Evolutionary conservation across 2,113 vertebrate species (phyloP).

Genomic region (Aegotheles bennettii): DNA sequence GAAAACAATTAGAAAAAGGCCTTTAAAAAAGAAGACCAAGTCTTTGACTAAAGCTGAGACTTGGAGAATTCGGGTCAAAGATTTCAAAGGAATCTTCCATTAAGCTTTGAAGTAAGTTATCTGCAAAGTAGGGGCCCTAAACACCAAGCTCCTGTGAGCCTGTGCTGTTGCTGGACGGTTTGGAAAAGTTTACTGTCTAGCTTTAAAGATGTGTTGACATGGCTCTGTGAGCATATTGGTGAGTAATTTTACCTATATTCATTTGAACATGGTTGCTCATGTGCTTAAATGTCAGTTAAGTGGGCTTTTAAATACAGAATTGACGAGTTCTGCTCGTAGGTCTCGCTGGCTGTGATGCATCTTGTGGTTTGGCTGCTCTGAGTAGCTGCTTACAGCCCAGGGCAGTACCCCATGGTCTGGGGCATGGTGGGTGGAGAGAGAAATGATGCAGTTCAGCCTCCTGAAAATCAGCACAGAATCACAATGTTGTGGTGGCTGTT

Average conservation of each 20-base stretch:
- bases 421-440: not conserved
- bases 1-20: not conserved
- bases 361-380: not conserved
- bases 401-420: not conserved
- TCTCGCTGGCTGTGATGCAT: not conserved
- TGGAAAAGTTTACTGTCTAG: not conserved
- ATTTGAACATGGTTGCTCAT: not conserved
- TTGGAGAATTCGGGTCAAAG: not conserved
- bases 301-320: not conserved
- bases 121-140: not conserved
- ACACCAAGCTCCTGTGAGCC: not conserved
- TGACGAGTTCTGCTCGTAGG: not conserved
- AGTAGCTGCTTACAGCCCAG: rapidly evolving
- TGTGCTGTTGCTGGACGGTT: not conserved
- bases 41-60: not conserved
- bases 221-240: not conserved
- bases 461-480: not conserved
- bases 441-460: not conserved
- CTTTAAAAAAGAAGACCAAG: not conserved
- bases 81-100: not conserved
- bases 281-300: not conserved
- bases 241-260: not conserved
- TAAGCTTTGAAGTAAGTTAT: not conserved
- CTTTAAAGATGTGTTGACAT: not conserved
- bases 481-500: not conserved